Percentiles rank a stretch among this genome's conserved stretches.
These are phyloP conservation scores for Phrynosoma platyrhinos DNA, from an alignment of 2,113 vertebrate genomes.

Conservation along the genomic window DNA sequence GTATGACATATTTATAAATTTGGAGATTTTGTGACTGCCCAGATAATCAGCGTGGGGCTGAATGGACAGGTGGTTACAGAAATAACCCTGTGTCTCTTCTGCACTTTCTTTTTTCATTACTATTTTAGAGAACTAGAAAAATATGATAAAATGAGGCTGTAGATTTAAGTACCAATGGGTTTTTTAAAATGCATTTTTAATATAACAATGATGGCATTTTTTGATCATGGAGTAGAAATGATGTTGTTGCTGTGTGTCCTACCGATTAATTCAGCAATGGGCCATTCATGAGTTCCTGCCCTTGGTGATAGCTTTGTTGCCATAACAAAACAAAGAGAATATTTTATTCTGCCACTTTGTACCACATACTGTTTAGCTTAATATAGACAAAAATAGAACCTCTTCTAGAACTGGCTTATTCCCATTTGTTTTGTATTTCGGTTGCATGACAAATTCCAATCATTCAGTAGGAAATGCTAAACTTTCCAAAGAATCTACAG, in stretches of 20 bases:
- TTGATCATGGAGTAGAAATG: not conserved
- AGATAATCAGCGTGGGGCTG: no score
- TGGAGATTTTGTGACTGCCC: not conserved
- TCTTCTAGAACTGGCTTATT: not conserved
- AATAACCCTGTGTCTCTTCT: not conserved
- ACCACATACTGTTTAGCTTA: not conserved
- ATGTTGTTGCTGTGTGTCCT: not conserved
- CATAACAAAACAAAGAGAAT: constrained; percentile 6
- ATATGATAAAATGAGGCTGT: not conserved
- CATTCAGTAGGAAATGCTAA: not conserved
- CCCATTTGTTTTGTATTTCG: constrained; percentile 35
- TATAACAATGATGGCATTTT: not conserved
- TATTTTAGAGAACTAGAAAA: not conserved
- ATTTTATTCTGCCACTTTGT: not conserved
- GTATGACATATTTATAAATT: not conserved
- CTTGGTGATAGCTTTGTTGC: constrained; percentile 19
- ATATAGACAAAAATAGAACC: constrained; percentile 49
- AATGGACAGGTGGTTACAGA: not conserved
- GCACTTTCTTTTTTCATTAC: not conserved
- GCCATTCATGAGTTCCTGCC: not conserved
- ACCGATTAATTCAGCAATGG: not conserved
- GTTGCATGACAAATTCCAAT: constrained; percentile 31
- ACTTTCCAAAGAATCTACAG: constrained; percentile 45
- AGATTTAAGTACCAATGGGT: not conserved
- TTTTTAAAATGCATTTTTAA: not conserved